Base-by-base conservation (phyloP, 2,888 invertebrate species). In the Dugesia japonica region DNA sequence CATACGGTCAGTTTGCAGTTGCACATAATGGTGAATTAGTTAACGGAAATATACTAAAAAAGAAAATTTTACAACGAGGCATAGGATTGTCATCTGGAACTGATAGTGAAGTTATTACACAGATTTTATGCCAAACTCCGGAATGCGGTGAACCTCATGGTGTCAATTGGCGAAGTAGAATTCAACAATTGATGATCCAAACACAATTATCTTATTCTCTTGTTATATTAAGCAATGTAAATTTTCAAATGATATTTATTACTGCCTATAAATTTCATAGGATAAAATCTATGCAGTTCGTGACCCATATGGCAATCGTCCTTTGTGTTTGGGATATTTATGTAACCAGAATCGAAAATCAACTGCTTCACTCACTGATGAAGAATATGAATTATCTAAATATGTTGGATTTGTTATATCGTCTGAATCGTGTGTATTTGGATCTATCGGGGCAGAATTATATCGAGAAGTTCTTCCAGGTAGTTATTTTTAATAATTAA, bases 21-120 rank as follows among this genome's bases (percentile, higher is more conserved):
- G 95, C 94, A 0, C 97, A 98, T 84, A 98, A 98, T 83, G 97
- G 97, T 0, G 95, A 98, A 84, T 88, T 98, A 42, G 92, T 94
- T 77, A 95, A 97, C 85, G 93, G 94, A 79, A 90, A 90, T 82
- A 90, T 90, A 77, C 87, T 95, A 26, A 87, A 94, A 79, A 89
- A 90, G 4, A 82, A 93, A 92, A 91, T 95, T 78, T 86, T 97
- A 79, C 90, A 90, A 28, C 89, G 92, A 80, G 97, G 97, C 1
- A 92, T 95, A 0, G 97, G 95, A 0, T 86, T 97, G 72, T 94
- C 94, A 0, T 95, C 95, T 0, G 92, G 92, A 82, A 94, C 94
- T 0, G 97, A 98, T 86, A 94, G 93, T 26, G 97, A 98, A 86
- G 86, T 98, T 79, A 94, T 98, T 81, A 94, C 94, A 0, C 97